Evolutionary conservation across 2,113 vertebrate genomes (phyloP).

Genomic region (Rattus rattus): DNA sequence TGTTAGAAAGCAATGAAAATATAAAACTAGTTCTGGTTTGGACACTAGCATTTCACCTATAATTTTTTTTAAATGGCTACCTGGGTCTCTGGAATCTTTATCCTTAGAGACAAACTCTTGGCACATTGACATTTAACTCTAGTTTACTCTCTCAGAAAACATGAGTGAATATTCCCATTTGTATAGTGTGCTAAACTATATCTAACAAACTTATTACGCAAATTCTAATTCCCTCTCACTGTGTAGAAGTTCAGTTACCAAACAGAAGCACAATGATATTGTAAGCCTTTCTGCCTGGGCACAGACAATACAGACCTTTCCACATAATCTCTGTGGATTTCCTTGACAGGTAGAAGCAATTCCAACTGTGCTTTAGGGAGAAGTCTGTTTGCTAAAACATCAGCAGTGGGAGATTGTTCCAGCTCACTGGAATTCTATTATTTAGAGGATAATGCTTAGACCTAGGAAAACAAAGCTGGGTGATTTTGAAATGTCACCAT

Average conservation of each 20-base stretch:
- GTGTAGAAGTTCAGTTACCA: background rate
- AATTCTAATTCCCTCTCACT: background rate
- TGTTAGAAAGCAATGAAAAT: background rate
- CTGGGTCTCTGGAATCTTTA: background rate
- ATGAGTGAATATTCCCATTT: background rate
- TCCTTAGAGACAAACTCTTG: background rate
- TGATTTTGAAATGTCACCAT: slow-evolving; percentile 68
- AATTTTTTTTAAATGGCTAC: background rate
- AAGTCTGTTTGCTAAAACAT: slow-evolving; percentile 17
- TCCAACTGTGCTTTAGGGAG: slow-evolving; percentile 41
- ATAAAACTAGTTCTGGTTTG: background rate
- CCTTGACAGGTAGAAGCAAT: slow-evolving; percentile 44
- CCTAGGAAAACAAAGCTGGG: slow-evolving; percentile 61
- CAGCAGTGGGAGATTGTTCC: slow-evolving; percentile 29
- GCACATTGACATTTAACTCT: background rate
- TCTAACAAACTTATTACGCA: background rate
- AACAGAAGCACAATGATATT: background rate
- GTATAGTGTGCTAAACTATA: background rate
- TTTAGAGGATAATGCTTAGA: slow-evolving; percentile 49
- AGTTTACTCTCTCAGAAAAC: background rate
- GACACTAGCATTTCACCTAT: background rate
- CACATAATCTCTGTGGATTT: background rate
- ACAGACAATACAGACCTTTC: background rate
- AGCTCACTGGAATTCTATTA: slow-evolving; percentile 55
- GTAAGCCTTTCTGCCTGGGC: background rate